A percentile compares a stretch with the other conserved stretches of the same genome.
These are phyloP conservation scores for Coreoperca whiteheadi DNA, from an alignment of 2,113 vertebrate species.

Conservation along the genomic window DNA sequence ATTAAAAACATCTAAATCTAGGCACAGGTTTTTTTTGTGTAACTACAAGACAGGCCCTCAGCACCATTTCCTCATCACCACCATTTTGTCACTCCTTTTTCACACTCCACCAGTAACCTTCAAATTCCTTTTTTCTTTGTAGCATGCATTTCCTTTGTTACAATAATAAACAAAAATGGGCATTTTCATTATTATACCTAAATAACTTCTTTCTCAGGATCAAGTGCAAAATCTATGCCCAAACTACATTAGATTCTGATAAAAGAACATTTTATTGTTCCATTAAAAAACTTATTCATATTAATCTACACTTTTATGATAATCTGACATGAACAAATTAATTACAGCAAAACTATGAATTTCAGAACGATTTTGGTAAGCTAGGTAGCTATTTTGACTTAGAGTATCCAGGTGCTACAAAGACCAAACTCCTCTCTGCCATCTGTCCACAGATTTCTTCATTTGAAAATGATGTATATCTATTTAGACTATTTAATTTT, in stretches of 20 bases:
- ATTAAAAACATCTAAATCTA: background rate
- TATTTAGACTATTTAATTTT: background rate
- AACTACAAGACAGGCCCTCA: background rate
- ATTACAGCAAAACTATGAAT: background rate
- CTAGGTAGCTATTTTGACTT: background rate
- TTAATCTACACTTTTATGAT: background rate
- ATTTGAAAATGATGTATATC: background rate
- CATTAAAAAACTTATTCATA: background rate
- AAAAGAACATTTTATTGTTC: background rate
- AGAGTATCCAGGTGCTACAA: background rate
- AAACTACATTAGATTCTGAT: too few relatives aligned
- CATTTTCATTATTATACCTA: background rate
- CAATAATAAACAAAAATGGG: background rate
- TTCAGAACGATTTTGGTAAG: background rate
- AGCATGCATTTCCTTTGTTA: background rate
- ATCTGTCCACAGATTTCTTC: background rate
- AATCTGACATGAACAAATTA: background rate
- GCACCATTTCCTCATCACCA: background rate
- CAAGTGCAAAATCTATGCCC: background rate
- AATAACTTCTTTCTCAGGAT: background rate
- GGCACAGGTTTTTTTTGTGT: background rate
- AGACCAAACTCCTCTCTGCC: background rate
- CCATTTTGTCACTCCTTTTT: conserved; percentile 14
- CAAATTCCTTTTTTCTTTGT: background rate
- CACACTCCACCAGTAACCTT: background rate